Evolutionary conservation across 2,797 vertebrate genomes (phyloP).

Genomic region (Coluber constrictor): DNA sequence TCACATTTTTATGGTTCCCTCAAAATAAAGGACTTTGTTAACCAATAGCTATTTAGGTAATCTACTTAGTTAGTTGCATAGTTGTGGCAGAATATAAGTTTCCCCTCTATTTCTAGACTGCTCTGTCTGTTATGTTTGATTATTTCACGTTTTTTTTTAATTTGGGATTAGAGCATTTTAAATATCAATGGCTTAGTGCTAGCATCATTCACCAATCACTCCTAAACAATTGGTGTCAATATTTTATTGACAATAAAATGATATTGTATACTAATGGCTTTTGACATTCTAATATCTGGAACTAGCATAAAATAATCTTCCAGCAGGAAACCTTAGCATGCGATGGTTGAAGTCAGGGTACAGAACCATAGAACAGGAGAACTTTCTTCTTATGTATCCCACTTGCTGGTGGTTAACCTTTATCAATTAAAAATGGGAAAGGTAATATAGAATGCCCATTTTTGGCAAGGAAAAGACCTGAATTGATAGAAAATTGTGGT

Average conservation of each 20-base stretch:
- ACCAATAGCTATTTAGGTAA: neutral
- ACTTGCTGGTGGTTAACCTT: neutral
- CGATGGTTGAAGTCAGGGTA: no score
- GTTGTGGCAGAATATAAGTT: neutral
- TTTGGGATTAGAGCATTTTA: neutral
- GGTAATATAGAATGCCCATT: neutral
- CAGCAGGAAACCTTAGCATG: neutral
- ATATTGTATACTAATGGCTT: neutral
- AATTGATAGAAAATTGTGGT: conserved; percentile 36
- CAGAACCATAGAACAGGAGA: neutral
- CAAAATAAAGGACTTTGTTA: neutral
- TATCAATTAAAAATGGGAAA: neutral
- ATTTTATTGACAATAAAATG: neutral
- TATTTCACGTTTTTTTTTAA: neutral
- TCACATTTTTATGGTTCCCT: neutral
- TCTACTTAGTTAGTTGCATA: neutral
- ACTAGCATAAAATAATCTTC: neutral
- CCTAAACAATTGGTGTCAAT: neutral
- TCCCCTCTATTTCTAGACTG: neutral
- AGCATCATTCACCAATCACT: neutral
- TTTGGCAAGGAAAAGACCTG: conserved; percentile 11
- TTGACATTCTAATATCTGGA: neutral
- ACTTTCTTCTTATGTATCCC: neutral
- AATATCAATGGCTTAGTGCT: neutral
- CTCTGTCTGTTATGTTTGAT: neutral